Conservation (phyloP, 1,140 invertebrate species). For the Trachymyrmex cornetzi region DNA sequence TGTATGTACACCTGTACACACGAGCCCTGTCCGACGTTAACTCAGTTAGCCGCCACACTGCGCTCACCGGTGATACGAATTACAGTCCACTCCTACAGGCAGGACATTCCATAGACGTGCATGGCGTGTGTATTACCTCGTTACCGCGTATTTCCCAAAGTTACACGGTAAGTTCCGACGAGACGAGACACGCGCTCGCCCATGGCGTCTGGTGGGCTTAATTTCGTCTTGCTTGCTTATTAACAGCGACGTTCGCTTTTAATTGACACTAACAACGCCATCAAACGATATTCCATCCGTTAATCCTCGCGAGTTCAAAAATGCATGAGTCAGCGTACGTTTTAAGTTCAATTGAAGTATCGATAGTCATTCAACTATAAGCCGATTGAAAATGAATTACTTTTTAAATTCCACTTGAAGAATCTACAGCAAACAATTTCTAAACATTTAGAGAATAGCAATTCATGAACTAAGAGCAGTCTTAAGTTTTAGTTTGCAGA, state of each 20-base stretch:
- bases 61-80: conserved; percentile 72
- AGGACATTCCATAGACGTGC: conserved; percentile 68
- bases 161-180: conserved; percentile 53
- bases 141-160: conserved; percentile 64
- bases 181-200: conserved; percentile 45
- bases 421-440: not conserved
- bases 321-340: not conserved
- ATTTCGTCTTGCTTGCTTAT: conserved; percentile 41
- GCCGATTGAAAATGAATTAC: not conserved
- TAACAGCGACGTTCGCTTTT: conserved; percentile 1
- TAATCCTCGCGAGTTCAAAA: not conserved
- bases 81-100: conserved; percentile 47
- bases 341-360: not conserved
- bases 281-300: not conserved
- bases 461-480: not conserved
- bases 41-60: conserved; percentile 69
- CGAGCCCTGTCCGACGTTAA: conserved; percentile 56
- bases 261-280: conserved; percentile 4
- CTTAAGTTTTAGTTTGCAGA: not conserved
- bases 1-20: conserved; percentile 43
- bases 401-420: not conserved
- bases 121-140: conserved; percentile 74
- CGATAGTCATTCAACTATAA: not conserved
- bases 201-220: conserved; percentile 12
- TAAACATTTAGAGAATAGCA: not conserved